These are phyloP conservation scores for Callithrix jacchus DNA, from an alignment of 2,113 vertebrate species.

Conservation along the genomic window DNA sequence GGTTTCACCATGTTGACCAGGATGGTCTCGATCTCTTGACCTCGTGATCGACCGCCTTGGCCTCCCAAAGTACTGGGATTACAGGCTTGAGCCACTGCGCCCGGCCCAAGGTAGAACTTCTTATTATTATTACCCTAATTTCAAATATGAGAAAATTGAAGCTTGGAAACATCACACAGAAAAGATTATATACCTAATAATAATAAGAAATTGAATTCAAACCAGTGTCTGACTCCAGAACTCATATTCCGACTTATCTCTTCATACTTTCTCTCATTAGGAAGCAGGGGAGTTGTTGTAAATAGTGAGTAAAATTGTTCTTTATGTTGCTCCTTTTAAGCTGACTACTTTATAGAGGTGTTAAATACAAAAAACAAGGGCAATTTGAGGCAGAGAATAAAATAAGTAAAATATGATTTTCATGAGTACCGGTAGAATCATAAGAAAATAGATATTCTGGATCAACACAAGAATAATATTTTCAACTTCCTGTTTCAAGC, in stretches of 20 bases:
- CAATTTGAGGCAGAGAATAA: background rate
- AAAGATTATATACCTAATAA: background rate
- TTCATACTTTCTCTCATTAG: background rate
- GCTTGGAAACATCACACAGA: background rate
- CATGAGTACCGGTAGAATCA: background rate
- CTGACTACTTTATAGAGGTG: background rate
- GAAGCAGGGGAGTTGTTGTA: background rate
- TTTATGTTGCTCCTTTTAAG: background rate
- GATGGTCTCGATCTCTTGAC: too few relatives aligned
- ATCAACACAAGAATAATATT: background rate
- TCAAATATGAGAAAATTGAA: slow-evolving; percentile 3
- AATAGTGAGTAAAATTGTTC: background rate
- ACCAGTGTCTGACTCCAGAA: background rate
- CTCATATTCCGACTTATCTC: background rate
- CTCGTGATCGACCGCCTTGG: too few relatives aligned
- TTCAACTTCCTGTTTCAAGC: background rate
- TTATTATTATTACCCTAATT: background rate
- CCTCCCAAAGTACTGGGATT: too few relatives aligned
- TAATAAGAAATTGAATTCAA: slow-evolving; percentile 5
- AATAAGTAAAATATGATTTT: background rate
- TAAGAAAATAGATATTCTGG: background rate
- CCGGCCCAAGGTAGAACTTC: background rate
- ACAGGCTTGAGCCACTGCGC: too few relatives aligned
- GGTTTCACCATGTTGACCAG: too few relatives aligned
- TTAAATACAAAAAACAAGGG: background rate